A percentile compares a stretch with the other conserved stretches of the same genome.
Conservation (phyloP, 2,113 vertebrate species). For the Parotia lawesii region DNA sequence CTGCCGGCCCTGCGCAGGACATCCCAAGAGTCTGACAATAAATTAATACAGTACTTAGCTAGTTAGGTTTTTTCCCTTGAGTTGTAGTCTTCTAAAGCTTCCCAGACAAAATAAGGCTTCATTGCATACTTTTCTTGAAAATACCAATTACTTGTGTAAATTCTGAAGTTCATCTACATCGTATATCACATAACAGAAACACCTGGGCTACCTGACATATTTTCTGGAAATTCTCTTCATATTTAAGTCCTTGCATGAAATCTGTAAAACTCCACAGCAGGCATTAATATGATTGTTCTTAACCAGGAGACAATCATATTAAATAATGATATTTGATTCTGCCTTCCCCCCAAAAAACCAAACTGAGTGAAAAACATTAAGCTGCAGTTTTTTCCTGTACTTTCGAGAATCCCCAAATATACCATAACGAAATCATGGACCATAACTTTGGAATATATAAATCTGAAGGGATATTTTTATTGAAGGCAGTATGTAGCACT, state of each 20-base stretch:
- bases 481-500: neutral
- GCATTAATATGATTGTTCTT: neutral
- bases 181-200: neutral
- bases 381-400: neutral
- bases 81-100: neutral
- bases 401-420: neutral
- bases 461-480: neutral
- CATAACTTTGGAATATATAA: neutral
- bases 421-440: neutral
- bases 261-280: neutral
- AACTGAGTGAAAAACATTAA: neutral
- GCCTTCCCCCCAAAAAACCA: accelerated
- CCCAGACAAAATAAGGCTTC: neutral
- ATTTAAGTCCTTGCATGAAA: neutral
- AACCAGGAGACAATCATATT: neutral
- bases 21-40: neutral
- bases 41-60: neutral
- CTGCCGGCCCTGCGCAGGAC: neutral
- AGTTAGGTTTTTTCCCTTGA: neutral
- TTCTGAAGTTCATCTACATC: neutral
- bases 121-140: neutral
- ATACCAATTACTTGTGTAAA: neutral
- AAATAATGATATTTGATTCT: neutral
- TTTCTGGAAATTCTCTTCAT: neutral
- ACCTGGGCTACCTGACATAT: neutral